Evolutionary conservation across 2,113 vertebrate species (phyloP).

Genomic region (Chamaea fasciata): DNA sequence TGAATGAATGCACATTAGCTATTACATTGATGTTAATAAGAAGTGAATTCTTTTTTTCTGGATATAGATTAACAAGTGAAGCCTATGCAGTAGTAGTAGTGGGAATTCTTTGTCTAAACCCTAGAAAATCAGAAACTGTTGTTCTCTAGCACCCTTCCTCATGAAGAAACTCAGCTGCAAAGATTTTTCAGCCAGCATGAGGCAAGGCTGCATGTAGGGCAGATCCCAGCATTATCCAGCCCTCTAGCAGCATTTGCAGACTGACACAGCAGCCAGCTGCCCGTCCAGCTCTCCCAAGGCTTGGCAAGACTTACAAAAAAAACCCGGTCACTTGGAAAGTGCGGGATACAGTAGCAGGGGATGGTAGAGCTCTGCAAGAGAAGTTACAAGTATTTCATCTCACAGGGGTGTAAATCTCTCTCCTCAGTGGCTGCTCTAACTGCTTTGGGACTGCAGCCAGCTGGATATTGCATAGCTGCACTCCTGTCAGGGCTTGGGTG

Average conservation of each 20-base stretch:
- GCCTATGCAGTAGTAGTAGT: not conserved
- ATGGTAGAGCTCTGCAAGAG: not conserved
- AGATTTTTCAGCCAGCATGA: not conserved
- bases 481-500: slow-evolving; percentile 40
- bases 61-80: not conserved
- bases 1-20: not conserved
- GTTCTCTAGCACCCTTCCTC: not conserved
- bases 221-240: not conserved
- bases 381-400: not conserved
- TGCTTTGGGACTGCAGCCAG: slow-evolving; percentile 30
- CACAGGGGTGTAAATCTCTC: slow-evolving; percentile 11
- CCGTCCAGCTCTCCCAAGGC: slow-evolving; percentile 22
- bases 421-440: not conserved
- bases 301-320: slow-evolving; percentile 21
- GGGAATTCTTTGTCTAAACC: not conserved
- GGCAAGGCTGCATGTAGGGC: not conserved
- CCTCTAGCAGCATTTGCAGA: not conserved
- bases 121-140: not conserved
- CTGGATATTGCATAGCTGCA: not conserved
- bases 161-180: not conserved
- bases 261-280: not conserved
- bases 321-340: not conserved
- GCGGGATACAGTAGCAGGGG: not conserved
- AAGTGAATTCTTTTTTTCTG: not conserved
- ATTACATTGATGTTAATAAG: not conserved